A percentile compares a stretch with the other conserved stretches of the same genome.
phyloP scores from a whole-genome alignment of 2,888 invertebrate genomes.

The Dicyrtoma fusca region DNA sequence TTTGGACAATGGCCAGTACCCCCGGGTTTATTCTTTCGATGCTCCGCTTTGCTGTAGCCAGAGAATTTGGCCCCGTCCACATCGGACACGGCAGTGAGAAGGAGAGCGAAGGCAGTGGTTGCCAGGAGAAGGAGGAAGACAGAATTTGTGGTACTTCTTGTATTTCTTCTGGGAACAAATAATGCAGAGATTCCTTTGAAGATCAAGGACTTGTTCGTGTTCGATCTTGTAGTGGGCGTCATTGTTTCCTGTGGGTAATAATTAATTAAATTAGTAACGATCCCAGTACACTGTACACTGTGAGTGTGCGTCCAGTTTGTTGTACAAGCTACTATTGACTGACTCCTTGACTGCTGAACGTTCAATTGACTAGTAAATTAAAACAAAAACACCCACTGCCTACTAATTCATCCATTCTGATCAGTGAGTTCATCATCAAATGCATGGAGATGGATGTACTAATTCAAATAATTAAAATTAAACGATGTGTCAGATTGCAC shows the following conservation, averaged over 20 bases:
- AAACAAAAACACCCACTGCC: no score
- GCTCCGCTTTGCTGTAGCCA: constrained; percentile 11
- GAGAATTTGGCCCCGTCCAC: constrained; percentile 7
- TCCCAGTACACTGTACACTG: no score
- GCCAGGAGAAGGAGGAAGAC: background rate
- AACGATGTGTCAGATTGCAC: no score
- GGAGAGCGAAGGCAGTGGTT: background rate
- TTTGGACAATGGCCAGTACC: background rate
- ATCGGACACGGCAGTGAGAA: background rate
- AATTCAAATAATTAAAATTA: no score
- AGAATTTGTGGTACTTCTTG: background rate
- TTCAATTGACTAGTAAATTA: no score
- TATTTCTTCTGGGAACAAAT: no score
- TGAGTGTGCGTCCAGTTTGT: no score
- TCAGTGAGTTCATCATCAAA: no score
- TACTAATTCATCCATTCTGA: no score
- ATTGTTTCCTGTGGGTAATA: background rate
- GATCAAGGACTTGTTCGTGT: constrained; percentile 17
- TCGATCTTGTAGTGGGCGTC: background rate
- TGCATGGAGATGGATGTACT: no score
- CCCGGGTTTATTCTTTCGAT: background rate
- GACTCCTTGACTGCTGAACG: no score
- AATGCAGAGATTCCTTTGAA: background rate
- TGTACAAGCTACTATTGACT: no score
- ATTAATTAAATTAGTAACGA: background rate